A percentile compares a stretch with the other conserved stretches of the same genome.
phyloP scores from a whole-genome alignment of 2,113 vertebrate genomes.

The Tragelaphus imberbis region DNA sequence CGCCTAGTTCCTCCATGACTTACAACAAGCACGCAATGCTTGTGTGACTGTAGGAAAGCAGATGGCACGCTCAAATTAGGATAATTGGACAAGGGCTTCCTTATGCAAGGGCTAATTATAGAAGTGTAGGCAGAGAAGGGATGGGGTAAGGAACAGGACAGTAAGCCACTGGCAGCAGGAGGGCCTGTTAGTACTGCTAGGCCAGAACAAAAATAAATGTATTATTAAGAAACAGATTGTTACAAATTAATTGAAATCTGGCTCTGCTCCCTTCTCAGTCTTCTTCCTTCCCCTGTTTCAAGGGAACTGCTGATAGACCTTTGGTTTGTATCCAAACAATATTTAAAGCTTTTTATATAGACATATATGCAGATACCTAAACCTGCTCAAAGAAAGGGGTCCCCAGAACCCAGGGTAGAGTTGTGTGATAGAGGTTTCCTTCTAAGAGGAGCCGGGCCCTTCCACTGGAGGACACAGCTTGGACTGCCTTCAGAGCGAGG shows the following conservation, averaged over 20 bases:
- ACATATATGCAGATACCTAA: neutral
- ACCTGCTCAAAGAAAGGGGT: neutral
- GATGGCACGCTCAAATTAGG: neutral
- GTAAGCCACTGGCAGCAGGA: neutral
- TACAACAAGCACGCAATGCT: rapidly evolving
- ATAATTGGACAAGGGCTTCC: neutral
- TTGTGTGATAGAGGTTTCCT: neutral
- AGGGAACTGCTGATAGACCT: neutral
- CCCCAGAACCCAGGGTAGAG: neutral
- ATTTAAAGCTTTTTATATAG: neutral
- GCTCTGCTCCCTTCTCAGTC: neutral
- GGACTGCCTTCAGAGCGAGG: neutral
- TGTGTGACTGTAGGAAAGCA: neutral
- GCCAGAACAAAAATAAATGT: neutral
- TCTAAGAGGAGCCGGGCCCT: neutral
- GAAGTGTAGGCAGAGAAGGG: neutral
- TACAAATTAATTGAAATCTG: neutral
- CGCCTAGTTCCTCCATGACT: neutral
- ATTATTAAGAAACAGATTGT: neutral
- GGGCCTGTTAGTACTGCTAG: neutral
- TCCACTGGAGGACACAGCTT: neutral
- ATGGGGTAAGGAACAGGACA: neutral
- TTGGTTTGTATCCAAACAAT: neutral
- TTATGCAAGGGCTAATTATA: neutral
- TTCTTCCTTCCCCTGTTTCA: neutral